Conservation (phyloP, 2,113 vertebrate genomes). For the Thalassarche chlororhynchos region DNA sequence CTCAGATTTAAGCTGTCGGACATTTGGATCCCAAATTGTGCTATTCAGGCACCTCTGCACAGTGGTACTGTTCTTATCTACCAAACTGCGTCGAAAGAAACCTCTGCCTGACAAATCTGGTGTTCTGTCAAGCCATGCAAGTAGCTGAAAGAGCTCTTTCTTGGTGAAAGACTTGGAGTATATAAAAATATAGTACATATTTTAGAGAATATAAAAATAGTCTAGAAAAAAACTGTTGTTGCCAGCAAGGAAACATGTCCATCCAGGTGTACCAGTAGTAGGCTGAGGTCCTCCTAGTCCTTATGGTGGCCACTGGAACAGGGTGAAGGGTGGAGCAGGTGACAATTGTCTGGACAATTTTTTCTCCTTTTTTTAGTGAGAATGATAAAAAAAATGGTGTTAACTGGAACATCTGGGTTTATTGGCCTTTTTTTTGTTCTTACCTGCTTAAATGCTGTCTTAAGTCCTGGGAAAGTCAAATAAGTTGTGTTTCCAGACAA, state of each 20-base stretch:
- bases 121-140: not conserved
- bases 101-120: not conserved
- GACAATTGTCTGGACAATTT: not conserved
- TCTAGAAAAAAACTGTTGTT: not conserved
- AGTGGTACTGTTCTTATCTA: not conserved
- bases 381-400: fast-evolving
- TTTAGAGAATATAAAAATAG: not conserved
- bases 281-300: not conserved
- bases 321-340: not conserved
- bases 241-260: not conserved
- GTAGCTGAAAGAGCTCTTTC: not conserved
- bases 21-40: not conserved
- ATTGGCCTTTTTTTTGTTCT: not conserved
- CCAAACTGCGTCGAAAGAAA: not conserved
- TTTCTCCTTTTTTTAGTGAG: not conserved
- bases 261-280: not conserved
- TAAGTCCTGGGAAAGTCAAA: not conserved
- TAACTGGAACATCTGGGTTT: not conserved
- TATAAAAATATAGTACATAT: not conserved
- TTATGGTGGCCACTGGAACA: not conserved
- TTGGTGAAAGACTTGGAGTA: not conserved
- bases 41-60: not conserved
- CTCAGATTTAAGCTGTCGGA: not conserved
- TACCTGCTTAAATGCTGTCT: not conserved
- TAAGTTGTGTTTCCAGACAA: not conserved